A percentile compares a stretch with the other conserved stretches of the same genome.
phyloP scores from a whole-genome alignment of 2,113 vertebrate genomes.

The Delphinapterus leucas region DNA sequence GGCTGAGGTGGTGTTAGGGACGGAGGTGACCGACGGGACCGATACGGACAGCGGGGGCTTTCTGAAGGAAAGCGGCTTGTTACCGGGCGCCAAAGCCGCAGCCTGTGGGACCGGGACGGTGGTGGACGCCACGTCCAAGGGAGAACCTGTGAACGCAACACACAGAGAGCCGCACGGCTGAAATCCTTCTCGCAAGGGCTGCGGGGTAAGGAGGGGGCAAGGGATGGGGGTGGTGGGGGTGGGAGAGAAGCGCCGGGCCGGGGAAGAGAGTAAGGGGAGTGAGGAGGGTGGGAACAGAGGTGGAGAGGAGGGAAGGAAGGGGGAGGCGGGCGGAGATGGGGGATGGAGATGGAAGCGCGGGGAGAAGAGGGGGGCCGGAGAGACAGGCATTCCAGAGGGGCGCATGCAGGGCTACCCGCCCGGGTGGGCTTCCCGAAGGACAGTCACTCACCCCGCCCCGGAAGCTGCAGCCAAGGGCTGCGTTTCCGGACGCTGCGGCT shows the following conservation, averaged over 20 bases:
- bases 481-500: slow-evolving; percentile 72
- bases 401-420: accelerated
- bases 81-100: slow-evolving; percentile 11
- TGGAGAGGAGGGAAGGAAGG: not conserved
- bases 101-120: not conserved
- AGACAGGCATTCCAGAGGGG: accelerated
- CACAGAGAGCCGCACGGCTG: too few relatives aligned
- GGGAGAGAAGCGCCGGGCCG: accelerated
- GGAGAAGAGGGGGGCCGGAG: accelerated
- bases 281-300: not conserved
- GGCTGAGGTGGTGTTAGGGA: not conserved
- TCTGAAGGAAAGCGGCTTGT: slow-evolving; percentile 51
- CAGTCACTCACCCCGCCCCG: slow-evolving; percentile 11
- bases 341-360: accelerated
- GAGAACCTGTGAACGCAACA: not conserved
- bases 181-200: accelerated
- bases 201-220: accelerated
- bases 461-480: slow-evolving; percentile 61
- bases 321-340: too few relatives aligned
- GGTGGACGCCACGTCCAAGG: not conserved
- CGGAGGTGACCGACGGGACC: not conserved
- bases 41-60: slow-evolving; percentile 47
- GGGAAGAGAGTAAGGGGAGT: too few relatives aligned
- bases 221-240: too few relatives aligned
- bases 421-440: accelerated